Evolutionary conservation across 2,797 vertebrate genomes (phyloP).

Genomic region (Neosilurus mollespiculum): DNA sequence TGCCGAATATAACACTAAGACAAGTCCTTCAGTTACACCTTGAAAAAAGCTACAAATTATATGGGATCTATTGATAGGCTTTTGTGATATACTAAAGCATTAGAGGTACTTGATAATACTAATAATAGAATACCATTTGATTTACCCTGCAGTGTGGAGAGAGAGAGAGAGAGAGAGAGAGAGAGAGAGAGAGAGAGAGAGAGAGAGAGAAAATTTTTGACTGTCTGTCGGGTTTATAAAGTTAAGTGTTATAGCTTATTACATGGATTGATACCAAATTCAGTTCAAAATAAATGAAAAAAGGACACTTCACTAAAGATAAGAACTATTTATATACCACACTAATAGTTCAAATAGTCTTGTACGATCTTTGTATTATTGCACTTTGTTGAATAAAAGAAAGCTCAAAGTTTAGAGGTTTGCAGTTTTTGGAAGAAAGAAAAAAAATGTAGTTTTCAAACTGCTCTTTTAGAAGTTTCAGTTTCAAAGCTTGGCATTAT

Average conservation of each 20-base stretch:
- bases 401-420: constrained; percentile 19
- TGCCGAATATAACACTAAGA: constrained; percentile 51
- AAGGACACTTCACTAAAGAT: constrained; percentile 35
- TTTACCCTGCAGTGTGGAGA: constrained; percentile 59
- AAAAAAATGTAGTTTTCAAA: constrained; percentile 40
- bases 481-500: constrained; percentile 36
- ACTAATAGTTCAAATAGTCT: constrained; percentile 21
- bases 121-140: constrained; percentile 77
- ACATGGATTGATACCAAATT: constrained; percentile 50
- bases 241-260: constrained; percentile 36
- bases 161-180: constrained; percentile 22
- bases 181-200: constrained; percentile 54
- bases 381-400: constrained; percentile 43
- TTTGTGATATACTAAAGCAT: constrained; percentile 78
- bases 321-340: constrained; percentile 40
- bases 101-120: constrained; percentile 73
- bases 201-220: constrained; percentile 59
- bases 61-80: constrained; percentile 75
- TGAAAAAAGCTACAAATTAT: constrained; percentile 60
- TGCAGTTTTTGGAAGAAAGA: constrained; percentile 40
- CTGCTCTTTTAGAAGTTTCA: constrained; percentile 33
- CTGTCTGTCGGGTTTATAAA: constrained; percentile 48
- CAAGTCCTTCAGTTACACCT: constrained; percentile 40
- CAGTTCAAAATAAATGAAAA: constrained; percentile 39
- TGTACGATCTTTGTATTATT: constrained; percentile 50